Conservation (phyloP, 2,113 vertebrate species). For the Toxotes chatareus region DNA sequence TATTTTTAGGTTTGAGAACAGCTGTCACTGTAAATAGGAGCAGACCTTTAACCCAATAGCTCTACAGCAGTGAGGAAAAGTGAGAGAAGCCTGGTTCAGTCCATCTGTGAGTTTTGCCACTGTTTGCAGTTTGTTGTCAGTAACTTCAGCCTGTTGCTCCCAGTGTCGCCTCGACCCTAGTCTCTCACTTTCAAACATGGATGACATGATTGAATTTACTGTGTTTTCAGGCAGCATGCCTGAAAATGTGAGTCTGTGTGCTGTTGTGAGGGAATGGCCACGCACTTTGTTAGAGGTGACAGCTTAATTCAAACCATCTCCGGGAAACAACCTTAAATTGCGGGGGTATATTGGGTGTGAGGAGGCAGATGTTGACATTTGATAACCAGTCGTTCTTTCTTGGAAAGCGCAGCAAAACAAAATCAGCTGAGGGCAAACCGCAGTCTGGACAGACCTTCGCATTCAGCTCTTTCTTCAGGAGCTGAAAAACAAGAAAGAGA, state of each 20-base stretch:
- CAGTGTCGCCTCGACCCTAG: neutral
- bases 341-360: neutral
- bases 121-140: neutral
- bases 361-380: slow-evolving; percentile 16
- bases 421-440: neutral
- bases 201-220: slow-evolving; percentile 3
- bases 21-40: slow-evolving; percentile 59
- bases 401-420: slow-evolving; percentile 4
- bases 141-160: slow-evolving; percentile 16
- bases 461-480: slow-evolving; percentile 4
- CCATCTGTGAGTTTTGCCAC: neutral
- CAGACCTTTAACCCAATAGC: slow-evolving; percentile 32
- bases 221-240: slow-evolving; percentile 15
- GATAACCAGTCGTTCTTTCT: slow-evolving; percentile 4
- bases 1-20: slow-evolving; percentile 70
- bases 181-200: neutral
- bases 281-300: neutral
- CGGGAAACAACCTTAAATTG: neutral
- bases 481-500: slow-evolving; percentile 18
- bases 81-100: neutral
- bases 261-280: neutral
- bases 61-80: neutral
- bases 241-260: neutral
- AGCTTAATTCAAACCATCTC: slow-evolving; percentile 14
- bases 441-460: neutral